phyloP scores from a whole-genome alignment of 1,140 invertebrate genomes.

The Berghia stephanieae region DNA sequence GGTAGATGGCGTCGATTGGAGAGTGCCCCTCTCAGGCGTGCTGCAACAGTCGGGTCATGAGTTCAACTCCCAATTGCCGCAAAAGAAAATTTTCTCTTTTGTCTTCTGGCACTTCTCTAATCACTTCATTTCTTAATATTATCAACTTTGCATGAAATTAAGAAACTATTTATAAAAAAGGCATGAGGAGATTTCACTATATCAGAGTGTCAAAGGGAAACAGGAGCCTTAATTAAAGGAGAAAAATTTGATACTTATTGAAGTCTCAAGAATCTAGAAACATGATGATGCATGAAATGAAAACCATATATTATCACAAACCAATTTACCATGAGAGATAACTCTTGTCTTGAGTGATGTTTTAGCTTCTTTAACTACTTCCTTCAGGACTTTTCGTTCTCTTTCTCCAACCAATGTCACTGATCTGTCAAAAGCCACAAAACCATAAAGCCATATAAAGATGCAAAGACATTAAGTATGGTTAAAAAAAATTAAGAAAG shows the following conservation, averaged over 20 bases:
- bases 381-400: conserved; percentile 89
- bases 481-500: no score
- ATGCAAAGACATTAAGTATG: no score
- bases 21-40: background rate
- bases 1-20: no score
- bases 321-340: conserved; percentile 77
- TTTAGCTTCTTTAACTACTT: conserved; percentile 87
- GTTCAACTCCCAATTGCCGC: no score
- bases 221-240: background rate
- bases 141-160: background rate
- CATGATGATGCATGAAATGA: background rate
- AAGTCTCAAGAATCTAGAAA: background rate
- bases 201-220: background rate
- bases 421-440: conserved; percentile 79
- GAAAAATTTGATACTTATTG: background rate
- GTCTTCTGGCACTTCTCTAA: no score
- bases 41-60: background rate
- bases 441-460: no score
- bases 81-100: background rate
- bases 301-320: background rate
- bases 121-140: no score
- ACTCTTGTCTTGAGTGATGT: conserved; percentile 85
- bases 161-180: background rate
- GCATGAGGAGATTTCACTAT: background rate
- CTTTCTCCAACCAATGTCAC: conserved; percentile 93